Conservation (phyloP, 37 sponge, comb jelly and placozoan species). For the Lycopodina hypogea region DNA sequence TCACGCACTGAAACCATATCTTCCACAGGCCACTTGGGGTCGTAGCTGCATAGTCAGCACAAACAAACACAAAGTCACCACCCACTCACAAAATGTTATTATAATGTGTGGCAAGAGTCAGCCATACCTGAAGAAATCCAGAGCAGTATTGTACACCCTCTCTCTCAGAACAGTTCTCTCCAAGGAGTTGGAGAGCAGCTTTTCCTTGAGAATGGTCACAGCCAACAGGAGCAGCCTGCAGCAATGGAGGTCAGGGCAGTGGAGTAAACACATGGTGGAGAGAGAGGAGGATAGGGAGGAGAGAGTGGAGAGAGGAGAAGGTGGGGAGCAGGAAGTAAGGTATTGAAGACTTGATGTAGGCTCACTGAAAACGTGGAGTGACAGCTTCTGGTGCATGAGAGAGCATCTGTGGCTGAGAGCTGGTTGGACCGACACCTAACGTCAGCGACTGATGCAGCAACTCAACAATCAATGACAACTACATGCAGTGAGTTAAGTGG, state of each 20-base stretch:
- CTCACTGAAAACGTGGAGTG: conserved; percentile 50
- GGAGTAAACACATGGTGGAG: not conserved
- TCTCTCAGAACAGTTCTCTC: conserved; percentile 67
- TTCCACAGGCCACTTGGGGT: conserved; percentile 22
- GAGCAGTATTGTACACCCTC: conserved; percentile 65
- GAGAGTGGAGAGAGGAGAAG: not conserved
- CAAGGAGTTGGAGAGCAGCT: conserved; percentile 27
- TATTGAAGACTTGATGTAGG: not conserved
- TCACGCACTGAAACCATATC: conserved; percentile 3
- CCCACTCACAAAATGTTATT: not conserved
- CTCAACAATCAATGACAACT: conserved; percentile 46
- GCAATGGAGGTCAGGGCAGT: not conserved
- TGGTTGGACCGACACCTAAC: conserved; percentile 45
- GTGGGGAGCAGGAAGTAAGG: conserved; percentile 3
- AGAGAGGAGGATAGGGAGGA: conserved; percentile 12
- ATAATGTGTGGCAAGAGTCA: not conserved
- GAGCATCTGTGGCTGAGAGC: conserved; percentile 36
- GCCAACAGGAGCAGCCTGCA: conserved; percentile 43
- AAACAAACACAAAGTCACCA: not conserved
- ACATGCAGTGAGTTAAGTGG: too few relatives aligned
- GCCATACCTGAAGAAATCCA: conserved; percentile 78
- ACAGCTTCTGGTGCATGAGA: conserved; percentile 36
- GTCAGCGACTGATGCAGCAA: conserved; percentile 48
- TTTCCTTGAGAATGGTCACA: conserved; percentile 24
- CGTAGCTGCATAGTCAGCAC: conserved; percentile 9